phyloP scores from a whole-genome alignment of 2,113 vertebrate genomes.

The Cnemophilus loriae region DNA sequence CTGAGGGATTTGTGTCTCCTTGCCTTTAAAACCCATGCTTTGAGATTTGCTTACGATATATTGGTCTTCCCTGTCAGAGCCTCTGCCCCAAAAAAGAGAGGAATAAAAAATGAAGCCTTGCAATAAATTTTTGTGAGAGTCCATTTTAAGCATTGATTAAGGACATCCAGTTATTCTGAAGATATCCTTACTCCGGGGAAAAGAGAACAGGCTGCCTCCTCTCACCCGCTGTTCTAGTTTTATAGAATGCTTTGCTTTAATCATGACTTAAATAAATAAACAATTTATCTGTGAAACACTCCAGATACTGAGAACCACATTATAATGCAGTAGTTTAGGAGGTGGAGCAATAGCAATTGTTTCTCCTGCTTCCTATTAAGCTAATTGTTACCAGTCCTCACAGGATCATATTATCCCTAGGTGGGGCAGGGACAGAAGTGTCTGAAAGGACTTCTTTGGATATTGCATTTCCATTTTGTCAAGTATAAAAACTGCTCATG shows the following conservation, averaged over 20 bases:
- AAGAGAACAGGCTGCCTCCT: neutral
- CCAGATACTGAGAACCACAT: neutral
- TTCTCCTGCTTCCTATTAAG: slow-evolving; percentile 29
- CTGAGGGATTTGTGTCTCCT: fast-evolving
- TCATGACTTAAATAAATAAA: slow-evolving; percentile 8
- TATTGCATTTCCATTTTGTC: neutral
- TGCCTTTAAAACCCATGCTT: neutral
- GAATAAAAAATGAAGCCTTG: neutral
- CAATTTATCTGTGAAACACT: neutral
- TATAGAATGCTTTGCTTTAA: slow-evolving; percentile 3
- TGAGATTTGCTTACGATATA: neutral
- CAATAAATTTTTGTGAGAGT: neutral
- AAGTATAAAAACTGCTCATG: neutral
- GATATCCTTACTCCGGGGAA: neutral
- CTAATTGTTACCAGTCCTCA: slow-evolving; percentile 11
- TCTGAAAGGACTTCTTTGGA: neutral
- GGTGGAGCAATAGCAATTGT: slow-evolving; percentile 4
- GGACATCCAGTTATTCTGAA: neutral
- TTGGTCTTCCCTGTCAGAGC: neutral
- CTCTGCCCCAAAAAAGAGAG: neutral
- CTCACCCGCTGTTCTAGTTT: neutral
- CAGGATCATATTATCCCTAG: neutral
- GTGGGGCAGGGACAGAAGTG: neutral
- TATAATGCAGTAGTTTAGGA: neutral
- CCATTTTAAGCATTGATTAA: neutral